Percentiles rank a stretch among this genome's conserved stretches.
phyloP scores from a whole-genome alignment of 2,888 invertebrate genomes.

The Drosophila mimica region DNA sequence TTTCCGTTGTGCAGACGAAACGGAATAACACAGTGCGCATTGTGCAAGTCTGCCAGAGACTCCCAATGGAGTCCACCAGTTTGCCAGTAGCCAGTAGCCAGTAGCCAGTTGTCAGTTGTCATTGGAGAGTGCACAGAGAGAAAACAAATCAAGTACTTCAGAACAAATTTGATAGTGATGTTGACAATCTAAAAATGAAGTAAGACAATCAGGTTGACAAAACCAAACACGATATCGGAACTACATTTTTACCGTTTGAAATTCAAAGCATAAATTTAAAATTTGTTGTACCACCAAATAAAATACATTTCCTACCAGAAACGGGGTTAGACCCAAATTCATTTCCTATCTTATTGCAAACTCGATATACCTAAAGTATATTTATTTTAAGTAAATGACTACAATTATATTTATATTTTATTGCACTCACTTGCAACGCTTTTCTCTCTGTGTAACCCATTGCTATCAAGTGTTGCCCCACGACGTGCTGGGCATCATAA shows the following conservation, averaged over 20 bases:
- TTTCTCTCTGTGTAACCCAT: constrained; percentile 3
- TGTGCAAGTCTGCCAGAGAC: constrained; percentile 45
- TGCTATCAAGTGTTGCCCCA: constrained; percentile 38
- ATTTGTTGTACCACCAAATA: not conserved
- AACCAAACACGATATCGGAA: not conserved
- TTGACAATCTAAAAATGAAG: not conserved
- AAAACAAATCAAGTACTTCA: not conserved
- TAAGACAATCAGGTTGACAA: not conserved
- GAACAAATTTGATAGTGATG: not conserved
- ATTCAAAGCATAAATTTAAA: not conserved
- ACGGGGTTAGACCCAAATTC: not conserved
- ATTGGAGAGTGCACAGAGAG: not conserved
- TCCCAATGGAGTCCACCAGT: constrained; percentile 2
- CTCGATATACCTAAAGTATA: not conserved
- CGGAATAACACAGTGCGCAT: constrained; percentile 27
- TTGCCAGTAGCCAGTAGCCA: constrained; percentile 11
- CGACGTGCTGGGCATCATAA: constrained; percentile 67
- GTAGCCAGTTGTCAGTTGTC: constrained; percentile 9
- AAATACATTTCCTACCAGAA: not conserved
- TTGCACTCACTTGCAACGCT: not conserved
- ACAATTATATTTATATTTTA: not conserved
- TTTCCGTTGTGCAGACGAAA: constrained; percentile 57
- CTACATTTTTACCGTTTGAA: not conserved
- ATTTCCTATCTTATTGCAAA: not conserved
- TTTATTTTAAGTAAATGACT: not conserved